These are phyloP conservation scores for Ypsolopha sequella DNA, from an alignment of 2,888 invertebrate genomes.

Conservation along the genomic window DNA sequence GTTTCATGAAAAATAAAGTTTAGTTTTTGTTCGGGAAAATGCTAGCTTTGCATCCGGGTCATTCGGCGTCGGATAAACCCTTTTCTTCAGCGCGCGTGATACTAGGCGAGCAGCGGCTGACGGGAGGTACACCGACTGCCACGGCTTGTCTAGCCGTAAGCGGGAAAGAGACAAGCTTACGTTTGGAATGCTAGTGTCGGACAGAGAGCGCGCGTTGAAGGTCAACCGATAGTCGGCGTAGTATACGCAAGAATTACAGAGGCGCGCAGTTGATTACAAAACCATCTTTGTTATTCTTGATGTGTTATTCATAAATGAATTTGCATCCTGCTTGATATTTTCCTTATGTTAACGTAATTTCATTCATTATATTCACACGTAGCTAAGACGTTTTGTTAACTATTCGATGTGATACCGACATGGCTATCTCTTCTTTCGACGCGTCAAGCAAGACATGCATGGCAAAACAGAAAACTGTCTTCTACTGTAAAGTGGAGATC, in stretches of 20 bases:
- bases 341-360: too few relatives aligned
- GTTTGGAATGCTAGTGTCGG: constrained; percentile 49
- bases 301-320: too few relatives aligned
- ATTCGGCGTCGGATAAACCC: constrained; percentile 68
- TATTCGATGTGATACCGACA: too few relatives aligned
- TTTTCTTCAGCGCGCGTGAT: constrained; percentile 71
- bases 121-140: constrained; percentile 41
- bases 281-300: too few relatives aligned
- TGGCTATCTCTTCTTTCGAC: too few relatives aligned
- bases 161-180: constrained; percentile 42
- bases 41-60: constrained; percentile 50
- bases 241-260: constrained; percentile 22
- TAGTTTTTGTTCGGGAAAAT: constrained; percentile 51
- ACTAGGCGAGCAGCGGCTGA: constrained; percentile 53
- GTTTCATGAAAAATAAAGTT: constrained; percentile 5
- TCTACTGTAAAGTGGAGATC: neutral
- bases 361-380: too few relatives aligned
- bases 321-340: too few relatives aligned
- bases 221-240: constrained; percentile 57
- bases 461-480: constrained; percentile 1
- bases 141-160: constrained; percentile 21
- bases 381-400: too few relatives aligned
- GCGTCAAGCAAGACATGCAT: too few relatives aligned
- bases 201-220: constrained; percentile 51
- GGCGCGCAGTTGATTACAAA: constrained; percentile 4